Base-by-base conservation (phyloP, 2,797 vertebrate species). In the Echeneis naucrates region DNA sequence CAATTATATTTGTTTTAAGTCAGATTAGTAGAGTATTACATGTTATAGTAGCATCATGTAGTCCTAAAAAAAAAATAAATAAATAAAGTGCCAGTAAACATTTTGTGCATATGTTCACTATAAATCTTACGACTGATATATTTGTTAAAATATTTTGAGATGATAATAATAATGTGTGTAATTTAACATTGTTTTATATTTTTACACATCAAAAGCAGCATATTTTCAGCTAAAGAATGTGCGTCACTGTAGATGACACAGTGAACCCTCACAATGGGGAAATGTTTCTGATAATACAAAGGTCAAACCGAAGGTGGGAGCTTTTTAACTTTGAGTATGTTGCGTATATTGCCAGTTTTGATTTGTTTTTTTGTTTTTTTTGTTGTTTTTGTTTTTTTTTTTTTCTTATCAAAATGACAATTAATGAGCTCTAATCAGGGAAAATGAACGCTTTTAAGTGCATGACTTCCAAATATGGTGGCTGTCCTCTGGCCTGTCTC, bases 401-500 rank as follows among this genome's bases (percentile, higher is more conserved):
- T 38, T 53, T n/a, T 23, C 37, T 7, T 4, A 5, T 32, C 2
- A 19, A 51, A 64, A 10, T 24, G 5, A 6, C 1, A 47, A 30
- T 2, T 13, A 53, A 26, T 57, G 21, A 68, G 44, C 8, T 8
- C n/a, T 21, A 5, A 21, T 53, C 7, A 24, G 17, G 47, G 19
- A 17, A 12, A 33, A 5, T 47, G 35, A 56, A 30, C 13, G 16
- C 56, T 72, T 58, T 40, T 16, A 75, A 62, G 57, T 67, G 57
- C 76, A 17, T 58, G 76, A 64, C 83, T 84, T 73, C n/a, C 24
- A 33, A 68, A 64, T 76, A 61, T 87, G 54, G 12, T 86, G 85
- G 75, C 82, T 93, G 94, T 88, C 92, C 91, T 92, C 86, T 87
- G 91, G 84, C 92, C 90, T 85, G 92, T 93, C 87, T 92, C 90